Base-by-base conservation (phyloP, 2,113 vertebrate genomes). In the Clarias macrocephalus region DNA sequence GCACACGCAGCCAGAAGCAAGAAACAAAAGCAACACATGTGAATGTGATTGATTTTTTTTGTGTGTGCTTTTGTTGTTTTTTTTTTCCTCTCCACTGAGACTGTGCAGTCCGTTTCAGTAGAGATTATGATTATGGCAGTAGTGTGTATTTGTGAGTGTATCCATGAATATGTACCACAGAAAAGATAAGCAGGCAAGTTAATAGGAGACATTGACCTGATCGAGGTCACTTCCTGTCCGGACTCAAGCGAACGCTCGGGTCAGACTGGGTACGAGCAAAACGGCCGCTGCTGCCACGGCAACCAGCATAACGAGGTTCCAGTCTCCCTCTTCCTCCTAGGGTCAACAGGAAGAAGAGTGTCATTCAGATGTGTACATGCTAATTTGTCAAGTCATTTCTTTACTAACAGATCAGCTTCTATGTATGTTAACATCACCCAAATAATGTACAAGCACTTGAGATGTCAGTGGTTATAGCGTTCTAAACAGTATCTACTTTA, bases 201-300 rank as follows among this genome's bases (percentile, higher is more conserved):
- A 37, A 85, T 82, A 60, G 73, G 62, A 83, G 42, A 76, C 23
- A 10, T 72, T 81, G 65, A 82, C 82, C 33, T 57, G 54, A n/a
- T 33, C 86, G 89, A 90, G 87, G 90, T 91, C 89, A 82, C 93
- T 90, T 93, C 87, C 88, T 88, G 70, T 80, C 75, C 48, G 21
- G 84, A 80, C 89, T 96, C 94, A 94, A 91, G 93, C 81, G 42
- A 89, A 76, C 37, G 80, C 89, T 88, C 91, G 91, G 88, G 85
- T 93, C 90, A 95, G 93, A 89, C 93, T 90, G 59, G 94, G 93
- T 66, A 95, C 91, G 48, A 96, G 94, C 90, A 96, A 89, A 91
- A 94, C 91, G 37, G 92, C 90, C n/a, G 93, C 90, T 19, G 93
- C 94, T 72, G 91, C 93, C 86, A 93, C 30, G 0, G 93, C 91